phyloP scores from a whole-genome alignment of 2,113 vertebrate genomes.

The Neodontobutis hainanensis region DNA sequence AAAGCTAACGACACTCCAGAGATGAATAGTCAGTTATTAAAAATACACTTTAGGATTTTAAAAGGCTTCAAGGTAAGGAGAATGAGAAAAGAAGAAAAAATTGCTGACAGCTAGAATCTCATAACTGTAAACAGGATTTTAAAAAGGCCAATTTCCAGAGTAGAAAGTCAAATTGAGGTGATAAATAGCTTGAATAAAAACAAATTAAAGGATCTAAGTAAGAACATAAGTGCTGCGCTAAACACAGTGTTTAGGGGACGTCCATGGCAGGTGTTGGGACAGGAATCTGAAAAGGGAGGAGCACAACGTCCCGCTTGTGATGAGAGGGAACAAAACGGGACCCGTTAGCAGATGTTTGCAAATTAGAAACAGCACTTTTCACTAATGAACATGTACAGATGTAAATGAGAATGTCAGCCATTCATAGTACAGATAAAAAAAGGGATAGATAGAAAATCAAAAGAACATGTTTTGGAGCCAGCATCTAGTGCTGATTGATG shows the following conservation, averaged over 20 bases:
- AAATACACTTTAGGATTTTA: slow-evolving; percentile 29
- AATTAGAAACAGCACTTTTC: neutral
- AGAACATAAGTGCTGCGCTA: slow-evolving; percentile 10
- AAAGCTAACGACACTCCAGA: slow-evolving; percentile 38
- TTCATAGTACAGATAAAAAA: neutral
- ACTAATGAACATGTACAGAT: slow-evolving; percentile 7
- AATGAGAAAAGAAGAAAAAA: neutral
- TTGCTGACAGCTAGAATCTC: neutral
- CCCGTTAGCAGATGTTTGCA: slow-evolving; percentile 18
- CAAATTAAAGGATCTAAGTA: slow-evolving; percentile 27
- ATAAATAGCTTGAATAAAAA: slow-evolving; percentile 43
- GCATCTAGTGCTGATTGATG: neutral
- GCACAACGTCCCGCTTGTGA: slow-evolving; percentile 21
- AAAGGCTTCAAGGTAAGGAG: slow-evolving; percentile 24
- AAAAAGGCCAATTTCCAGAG: slow-evolving; percentile 14
- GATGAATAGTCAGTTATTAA: slow-evolving; percentile 42
- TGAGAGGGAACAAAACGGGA: slow-evolving; percentile 9
- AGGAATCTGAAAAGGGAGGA: slow-evolving; percentile 20
- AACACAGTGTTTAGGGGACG: slow-evolving; percentile 27
- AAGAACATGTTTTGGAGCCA: neutral
- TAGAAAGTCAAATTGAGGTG: slow-evolving; percentile 19
- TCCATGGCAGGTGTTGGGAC: slow-evolving; percentile 30
- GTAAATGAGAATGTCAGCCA: neutral
- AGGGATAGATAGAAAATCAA: neutral
- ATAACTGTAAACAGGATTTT: slow-evolving; percentile 13